Evolutionary conservation across 2,113 vertebrate species (phyloP), one percentile per base, ranked within the genome.

Genomic region (Chrysochloris asiatica): DNA sequence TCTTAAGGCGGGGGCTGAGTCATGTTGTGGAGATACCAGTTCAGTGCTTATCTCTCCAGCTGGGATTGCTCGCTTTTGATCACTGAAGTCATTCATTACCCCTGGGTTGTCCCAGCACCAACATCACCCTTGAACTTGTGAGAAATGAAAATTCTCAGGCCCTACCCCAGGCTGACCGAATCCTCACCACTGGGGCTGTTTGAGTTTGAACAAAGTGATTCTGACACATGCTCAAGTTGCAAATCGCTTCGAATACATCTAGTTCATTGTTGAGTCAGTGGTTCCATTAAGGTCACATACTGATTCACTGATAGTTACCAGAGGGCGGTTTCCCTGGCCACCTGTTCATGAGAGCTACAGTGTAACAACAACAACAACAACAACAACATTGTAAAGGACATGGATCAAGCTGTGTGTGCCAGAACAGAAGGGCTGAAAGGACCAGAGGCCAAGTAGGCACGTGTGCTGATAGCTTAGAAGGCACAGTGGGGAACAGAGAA

Each of bases 231-330:
- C 59, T 38, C 19, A 8, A 3, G 36, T 61, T 54, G 63, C 71
- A 48, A 79, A 43, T 24, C 71, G 41, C 61, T 83, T 86, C 38
- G 54, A 61, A 47, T 65, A 67, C 69, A n/a, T 50, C 24, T 47
- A 12, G 43, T 77, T 94, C 63, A 17, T 28, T 45, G 59, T 47
- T 76, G 56, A 65, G 88, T 85, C 91, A 91, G 59, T 41, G 59
- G 33, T 77, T 93, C 43, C 21, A 11, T 63, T 82, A 76, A 63
- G 41, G 36, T 72, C 71, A 50, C 45, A 12, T 65, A 21, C 36
- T 81, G 83, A 91, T 72, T 96, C 83, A 86, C n/a, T 88, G 52
- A 50, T 17, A 21, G 33, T 56, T 77, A 77, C 71, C 43, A 52
- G 3, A 8, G 21, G 52, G 21, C 80, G 52, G 54, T 94, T 78